Evolutionary conservation across 2,797 vertebrate species (phyloP).

Genomic region (Leptodactylus fallax): DNA sequence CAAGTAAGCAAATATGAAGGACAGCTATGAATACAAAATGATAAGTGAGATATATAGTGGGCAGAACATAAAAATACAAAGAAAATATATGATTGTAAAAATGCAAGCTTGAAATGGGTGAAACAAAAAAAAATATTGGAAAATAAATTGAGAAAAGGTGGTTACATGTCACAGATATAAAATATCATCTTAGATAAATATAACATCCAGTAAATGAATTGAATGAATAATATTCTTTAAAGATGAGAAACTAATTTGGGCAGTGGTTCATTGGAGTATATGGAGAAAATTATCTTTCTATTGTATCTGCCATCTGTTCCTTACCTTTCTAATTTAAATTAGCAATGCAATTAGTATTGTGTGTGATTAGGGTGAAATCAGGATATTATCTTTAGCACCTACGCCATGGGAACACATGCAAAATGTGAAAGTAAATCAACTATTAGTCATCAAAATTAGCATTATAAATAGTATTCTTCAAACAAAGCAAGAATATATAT

Average conservation of each 20-base stretch:
- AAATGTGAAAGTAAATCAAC: neutral
- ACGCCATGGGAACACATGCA: neutral
- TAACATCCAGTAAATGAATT: neutral
- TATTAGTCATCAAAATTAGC: neutral
- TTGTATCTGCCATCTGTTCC: conserved; percentile 44
- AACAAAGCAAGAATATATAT: neutral
- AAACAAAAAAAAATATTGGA: no score
- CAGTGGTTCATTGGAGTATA: conserved; percentile 27
- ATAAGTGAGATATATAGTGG: no score
- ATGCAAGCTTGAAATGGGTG: no score
- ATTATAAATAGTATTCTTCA: neutral
- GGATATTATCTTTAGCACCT: neutral
- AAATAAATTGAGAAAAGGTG: no score
- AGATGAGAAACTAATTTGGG: conserved; percentile 2
- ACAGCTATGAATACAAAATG: no score
- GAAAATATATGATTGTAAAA: no score
- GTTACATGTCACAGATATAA: neutral
- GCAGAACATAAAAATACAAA: no score
- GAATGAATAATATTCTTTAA: conserved; percentile 7
- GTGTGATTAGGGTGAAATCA: conserved; percentile 21
- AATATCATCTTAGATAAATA: neutral
- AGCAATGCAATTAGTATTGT: conserved; percentile 21
- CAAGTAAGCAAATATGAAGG: no score
- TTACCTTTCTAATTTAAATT: conserved; percentile 35
- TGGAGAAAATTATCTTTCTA: conserved; percentile 11